These are phyloP conservation scores for Schrankia costaestrigalis DNA, from an alignment of 2,888 invertebrate genomes.

Conservation along the genomic window DNA sequence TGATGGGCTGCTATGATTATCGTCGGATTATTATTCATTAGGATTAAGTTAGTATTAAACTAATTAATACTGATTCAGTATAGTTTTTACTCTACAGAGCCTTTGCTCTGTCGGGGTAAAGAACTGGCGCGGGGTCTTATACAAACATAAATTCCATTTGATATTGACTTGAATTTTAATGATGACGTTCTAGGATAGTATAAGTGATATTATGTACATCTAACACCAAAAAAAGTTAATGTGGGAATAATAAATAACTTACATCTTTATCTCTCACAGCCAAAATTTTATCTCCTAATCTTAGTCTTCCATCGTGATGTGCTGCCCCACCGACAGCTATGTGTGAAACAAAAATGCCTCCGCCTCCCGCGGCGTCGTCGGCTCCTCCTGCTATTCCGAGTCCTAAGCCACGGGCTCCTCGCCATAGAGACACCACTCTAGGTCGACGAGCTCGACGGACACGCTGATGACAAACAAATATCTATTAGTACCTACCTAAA, in stretches of 20 bases:
- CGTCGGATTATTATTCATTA: no score
- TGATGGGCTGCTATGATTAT: no score
- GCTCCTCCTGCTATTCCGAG: slow-evolving; percentile 75
- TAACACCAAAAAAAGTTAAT: not conserved
- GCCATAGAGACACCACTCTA: slow-evolving; percentile 68
- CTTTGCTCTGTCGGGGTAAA: no score
- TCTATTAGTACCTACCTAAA: no score
- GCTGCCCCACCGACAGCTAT: slow-evolving; percentile 75
- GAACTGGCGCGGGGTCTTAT: no score
- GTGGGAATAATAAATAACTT: slow-evolving; percentile 34
- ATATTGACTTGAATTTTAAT: no score
- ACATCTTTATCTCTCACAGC: slow-evolving; percentile 75
- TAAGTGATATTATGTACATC: not conserved
- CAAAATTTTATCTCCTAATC: slow-evolving; percentile 75
- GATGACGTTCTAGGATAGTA: no score
- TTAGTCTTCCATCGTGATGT: slow-evolving; percentile 70
- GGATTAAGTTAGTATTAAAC: no score
- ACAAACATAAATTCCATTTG: no score
- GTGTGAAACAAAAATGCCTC: slow-evolving; percentile 74
- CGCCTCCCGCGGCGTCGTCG: slow-evolving; percentile 73
- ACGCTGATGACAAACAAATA: slow-evolving; percentile 49
- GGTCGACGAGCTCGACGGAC: slow-evolving; percentile 70
- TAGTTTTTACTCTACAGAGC: no score
- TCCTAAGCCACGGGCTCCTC: slow-evolving; percentile 70
- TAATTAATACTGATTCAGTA: no score